A percentile compares a stretch with the other conserved stretches of the same genome.
Evolutionary conservation across 2,797 vertebrate genomes (phyloP).

Genomic region (Morus bassanus): DNA sequence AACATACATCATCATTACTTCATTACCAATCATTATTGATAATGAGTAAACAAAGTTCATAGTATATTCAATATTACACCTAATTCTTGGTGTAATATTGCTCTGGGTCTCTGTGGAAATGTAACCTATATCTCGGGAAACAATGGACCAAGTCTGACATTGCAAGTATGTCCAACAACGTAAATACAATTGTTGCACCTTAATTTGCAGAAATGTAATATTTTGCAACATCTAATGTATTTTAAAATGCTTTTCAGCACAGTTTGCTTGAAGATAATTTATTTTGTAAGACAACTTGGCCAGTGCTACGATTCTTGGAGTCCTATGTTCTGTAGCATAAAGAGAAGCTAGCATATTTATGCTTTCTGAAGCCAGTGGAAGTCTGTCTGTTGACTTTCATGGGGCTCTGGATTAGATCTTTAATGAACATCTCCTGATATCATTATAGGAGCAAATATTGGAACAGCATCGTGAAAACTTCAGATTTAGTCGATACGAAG

Average conservation of each 20-base stretch:
- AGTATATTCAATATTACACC: neutral
- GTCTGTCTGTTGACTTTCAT: conserved; percentile 42
- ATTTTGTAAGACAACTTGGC: neutral
- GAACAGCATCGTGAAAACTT: conserved; percentile 52
- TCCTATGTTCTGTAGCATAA: neutral
- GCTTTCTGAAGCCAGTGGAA: neutral
- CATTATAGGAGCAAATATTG: conserved; percentile 63
- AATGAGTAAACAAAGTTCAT: neutral
- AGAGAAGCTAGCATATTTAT: neutral
- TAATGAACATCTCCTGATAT: conserved; percentile 60
- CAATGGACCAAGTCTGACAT: neutral
- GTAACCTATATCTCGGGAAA: neutral
- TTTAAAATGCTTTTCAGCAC: neutral
- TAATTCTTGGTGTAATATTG: neutral
- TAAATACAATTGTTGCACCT: neutral
- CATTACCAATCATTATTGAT: neutral
- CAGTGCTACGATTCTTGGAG: neutral
- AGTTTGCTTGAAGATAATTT: neutral
- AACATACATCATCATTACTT: neutral
- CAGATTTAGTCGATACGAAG: neutral
- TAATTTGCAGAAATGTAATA: neutral
- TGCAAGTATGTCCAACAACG: fast-evolving
- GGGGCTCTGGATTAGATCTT: conserved; percentile 56
- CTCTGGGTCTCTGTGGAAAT: neutral
- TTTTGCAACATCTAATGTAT: neutral